phyloP scores from a whole-genome alignment of 2,797 vertebrate genomes.

The Merluccius polli region DNA sequence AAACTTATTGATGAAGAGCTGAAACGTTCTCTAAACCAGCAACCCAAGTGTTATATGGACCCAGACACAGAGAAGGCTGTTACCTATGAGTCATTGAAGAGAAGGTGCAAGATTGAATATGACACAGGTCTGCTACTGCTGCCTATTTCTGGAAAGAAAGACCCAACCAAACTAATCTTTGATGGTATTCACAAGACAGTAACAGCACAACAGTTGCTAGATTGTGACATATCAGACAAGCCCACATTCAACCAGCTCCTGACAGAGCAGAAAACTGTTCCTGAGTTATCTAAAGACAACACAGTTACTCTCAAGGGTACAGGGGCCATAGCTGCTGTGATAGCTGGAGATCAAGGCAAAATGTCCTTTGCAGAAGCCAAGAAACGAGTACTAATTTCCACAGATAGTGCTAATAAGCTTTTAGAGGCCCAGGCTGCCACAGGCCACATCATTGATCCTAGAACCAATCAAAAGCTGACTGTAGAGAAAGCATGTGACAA shows the following conservation, averaged over 20 bases:
- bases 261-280: constrained; percentile 74
- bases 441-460: constrained; percentile 81
- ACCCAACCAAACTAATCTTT: constrained; percentile 10
- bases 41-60: constrained; percentile 3
- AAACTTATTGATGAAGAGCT: constrained; percentile 66
- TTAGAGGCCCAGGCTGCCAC: constrained; percentile 84
- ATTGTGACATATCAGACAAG: constrained; percentile 5
- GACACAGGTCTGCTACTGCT: constrained; percentile 75
- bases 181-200: constrained; percentile 62
- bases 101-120: constrained; percentile 56
- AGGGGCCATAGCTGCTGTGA: constrained; percentile 74
- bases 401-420: constrained; percentile 66
- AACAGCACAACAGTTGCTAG: constrained; percentile 71
- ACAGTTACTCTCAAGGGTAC: constrained; percentile 74
- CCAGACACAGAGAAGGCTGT: constrained; percentile 58
- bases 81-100: constrained; percentile 58
- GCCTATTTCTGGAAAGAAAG: constrained; percentile 28
- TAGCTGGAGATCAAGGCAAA: constrained; percentile 71
- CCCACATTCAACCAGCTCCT: constrained; percentile 73
- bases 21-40: not conserved
- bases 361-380: constrained; percentile 81
- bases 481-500: constrained; percentile 48
- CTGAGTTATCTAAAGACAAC: constrained; percentile 62
- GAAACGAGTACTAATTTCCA: constrained; percentile 70
- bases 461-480: constrained; percentile 66